phyloP scores from a whole-genome alignment of 1,140 invertebrate species.

The Archivesica marissinica region DNA sequence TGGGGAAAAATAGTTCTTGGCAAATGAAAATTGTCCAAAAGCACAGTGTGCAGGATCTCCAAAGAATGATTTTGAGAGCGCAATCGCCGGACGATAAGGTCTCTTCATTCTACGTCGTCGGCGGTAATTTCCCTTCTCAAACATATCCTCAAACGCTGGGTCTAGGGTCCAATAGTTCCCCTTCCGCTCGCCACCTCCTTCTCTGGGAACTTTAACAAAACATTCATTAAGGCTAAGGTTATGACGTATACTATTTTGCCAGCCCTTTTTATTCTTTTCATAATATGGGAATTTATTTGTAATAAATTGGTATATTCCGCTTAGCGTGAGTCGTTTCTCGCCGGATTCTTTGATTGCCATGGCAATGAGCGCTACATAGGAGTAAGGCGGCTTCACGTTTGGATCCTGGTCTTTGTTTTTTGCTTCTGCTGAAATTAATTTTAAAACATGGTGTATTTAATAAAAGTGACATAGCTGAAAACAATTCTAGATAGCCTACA shows the following conservation, averaged over 20 bases:
- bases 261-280: conserved; percentile 83
- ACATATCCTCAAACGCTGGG: conserved; percentile 83
- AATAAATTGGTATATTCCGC: conserved; percentile 83
- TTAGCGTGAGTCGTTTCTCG: conserved; percentile 85
- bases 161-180: conserved; percentile 83
- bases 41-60: conserved; percentile 74
- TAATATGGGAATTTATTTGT: conserved; percentile 83
- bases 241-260: conserved; percentile 83
- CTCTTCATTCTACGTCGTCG: conserved; percentile 80
- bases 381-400: conserved; percentile 86
- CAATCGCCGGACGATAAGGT: conserved; percentile 79
- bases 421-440: conserved; percentile 25
- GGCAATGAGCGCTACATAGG: conserved; percentile 87
- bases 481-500: too few species aligned
- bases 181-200: conserved; percentile 82
- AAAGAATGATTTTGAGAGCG: conserved; percentile 79
- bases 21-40: conserved; percentile 78
- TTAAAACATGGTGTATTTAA: too few species aligned
- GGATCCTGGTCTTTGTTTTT: conserved; percentile 76
- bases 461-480: too few species aligned
- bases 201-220: conserved; percentile 83
- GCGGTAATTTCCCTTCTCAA: conserved; percentile 83
- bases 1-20: conserved; percentile 78
- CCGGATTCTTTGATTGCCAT: conserved; percentile 87
- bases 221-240: conserved; percentile 84